Percentiles rank a stretch among this genome's conserved stretches.
phyloP scores from a whole-genome alignment of 1,140 invertebrate species.

The Anastrepha obliqua region DNA sequence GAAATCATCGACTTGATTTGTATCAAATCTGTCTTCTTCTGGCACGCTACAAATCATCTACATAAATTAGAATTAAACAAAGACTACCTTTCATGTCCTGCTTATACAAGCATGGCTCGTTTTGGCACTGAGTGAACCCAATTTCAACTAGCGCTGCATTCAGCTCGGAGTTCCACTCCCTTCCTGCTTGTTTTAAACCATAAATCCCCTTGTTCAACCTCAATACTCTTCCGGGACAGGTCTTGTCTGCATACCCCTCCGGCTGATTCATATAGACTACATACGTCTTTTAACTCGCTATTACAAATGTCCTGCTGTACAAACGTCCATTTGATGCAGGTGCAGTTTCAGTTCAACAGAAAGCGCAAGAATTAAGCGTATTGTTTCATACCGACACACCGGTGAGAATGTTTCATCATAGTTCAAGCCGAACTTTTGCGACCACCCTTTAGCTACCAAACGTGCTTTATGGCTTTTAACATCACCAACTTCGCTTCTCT shows the following conservation, averaged over 20 bases:
- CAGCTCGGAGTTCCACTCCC: too few species aligned
- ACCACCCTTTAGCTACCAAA: conserved; percentile 47
- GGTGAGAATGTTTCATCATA: conserved; percentile 51
- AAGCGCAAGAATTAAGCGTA: conserved; percentile 49
- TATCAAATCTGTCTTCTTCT: background rate
- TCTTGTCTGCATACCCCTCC: background rate
- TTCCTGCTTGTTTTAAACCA: background rate
- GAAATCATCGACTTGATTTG: conserved; percentile 5
- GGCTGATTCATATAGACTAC: background rate
- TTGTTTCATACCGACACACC: conserved; percentile 34
- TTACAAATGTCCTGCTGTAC: conserved; percentile 60
- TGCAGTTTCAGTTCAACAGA: conserved; percentile 39
- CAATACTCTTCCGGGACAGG: too few species aligned
- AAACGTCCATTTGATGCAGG: conserved; percentile 62
- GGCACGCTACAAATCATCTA: conserved; percentile 4
- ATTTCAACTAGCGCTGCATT: too few species aligned
- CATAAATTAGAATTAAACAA: background rate
- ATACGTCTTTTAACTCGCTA: conserved; percentile 62
- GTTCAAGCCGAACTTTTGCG: conserved; percentile 42
- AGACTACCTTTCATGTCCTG: too few species aligned
- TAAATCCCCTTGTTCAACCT: too few species aligned
- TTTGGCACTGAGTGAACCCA: too few species aligned
- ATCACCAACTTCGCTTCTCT: too few species aligned
- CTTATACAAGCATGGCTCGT: too few species aligned
- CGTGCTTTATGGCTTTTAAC: conserved; percentile 51